These are phyloP conservation scores for Hetaerina titia DNA, from an alignment of 2,888 invertebrate genomes.

Conservation along the genomic window DNA sequence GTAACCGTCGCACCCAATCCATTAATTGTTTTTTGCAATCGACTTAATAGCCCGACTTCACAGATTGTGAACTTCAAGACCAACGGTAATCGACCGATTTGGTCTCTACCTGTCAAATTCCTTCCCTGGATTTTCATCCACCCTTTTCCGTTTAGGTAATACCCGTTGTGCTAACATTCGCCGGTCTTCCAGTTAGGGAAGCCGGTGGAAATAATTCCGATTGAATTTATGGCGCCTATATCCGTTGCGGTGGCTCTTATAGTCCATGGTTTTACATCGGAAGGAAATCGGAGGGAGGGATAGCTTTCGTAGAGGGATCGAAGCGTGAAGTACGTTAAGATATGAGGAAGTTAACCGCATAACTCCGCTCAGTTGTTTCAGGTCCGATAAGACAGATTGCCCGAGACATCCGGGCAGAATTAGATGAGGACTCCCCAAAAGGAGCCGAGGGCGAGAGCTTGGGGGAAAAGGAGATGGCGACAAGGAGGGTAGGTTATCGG, in stretches of 20 bases:
- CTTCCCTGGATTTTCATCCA: neutral
- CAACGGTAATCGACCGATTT: neutral
- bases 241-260: neutral
- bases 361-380: neutral
- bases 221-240: neutral
- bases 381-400: slow-evolving; percentile 42
- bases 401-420: slow-evolving; percentile 56
- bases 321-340: neutral
- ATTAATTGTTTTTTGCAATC: neutral
- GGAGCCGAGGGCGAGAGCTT: neutral
- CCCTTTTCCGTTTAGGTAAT: neutral
- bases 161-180: neutral
- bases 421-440: neutral
- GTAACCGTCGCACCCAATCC: neutral
- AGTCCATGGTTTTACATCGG: neutral
- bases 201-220: neutral
- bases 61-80: neutral
- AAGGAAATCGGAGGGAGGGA: neutral
- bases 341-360: neutral
- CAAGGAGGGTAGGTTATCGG: neutral
- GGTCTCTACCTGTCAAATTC: neutral
- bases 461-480: neutral
- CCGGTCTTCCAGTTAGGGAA: neutral
- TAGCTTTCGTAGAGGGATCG: neutral
- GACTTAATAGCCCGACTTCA: neutral